Conservation (phyloP, 2,113 vertebrate genomes). For the Apteryx owenii region DNA sequence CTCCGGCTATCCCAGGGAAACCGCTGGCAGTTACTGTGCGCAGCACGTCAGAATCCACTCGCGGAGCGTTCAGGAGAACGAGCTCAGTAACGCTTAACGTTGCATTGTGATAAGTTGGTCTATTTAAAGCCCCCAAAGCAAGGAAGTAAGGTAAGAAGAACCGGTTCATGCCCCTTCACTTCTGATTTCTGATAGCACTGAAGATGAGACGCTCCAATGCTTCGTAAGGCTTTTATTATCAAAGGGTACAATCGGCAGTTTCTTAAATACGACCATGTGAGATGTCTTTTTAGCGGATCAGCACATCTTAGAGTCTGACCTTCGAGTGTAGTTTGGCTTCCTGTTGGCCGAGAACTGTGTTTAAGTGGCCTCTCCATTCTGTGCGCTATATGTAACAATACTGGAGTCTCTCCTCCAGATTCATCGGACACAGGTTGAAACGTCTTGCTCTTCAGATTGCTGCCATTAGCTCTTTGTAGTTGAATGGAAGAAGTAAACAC, state of each 20-base stretch:
- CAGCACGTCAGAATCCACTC: rapidly evolving
- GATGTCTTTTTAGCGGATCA: not conserved
- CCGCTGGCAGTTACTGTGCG: rapidly evolving
- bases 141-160: not conserved
- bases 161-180: not conserved
- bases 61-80: not conserved
- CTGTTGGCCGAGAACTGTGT: not conserved
- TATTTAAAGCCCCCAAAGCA: not conserved
- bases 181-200: not conserved
- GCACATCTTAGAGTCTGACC: not conserved
- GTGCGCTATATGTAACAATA: not conserved
- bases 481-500: not conserved
- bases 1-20: not conserved
- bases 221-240: not conserved
- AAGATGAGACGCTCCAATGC: not conserved
- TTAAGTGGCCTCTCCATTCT: not conserved
- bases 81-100: not conserved
- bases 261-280: not conserved
- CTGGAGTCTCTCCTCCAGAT: not conserved
- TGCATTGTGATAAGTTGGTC: not conserved
- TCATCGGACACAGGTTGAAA: not conserved
- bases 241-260: not conserved
- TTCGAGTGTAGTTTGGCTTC: not conserved
- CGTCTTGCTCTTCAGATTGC: not conserved
- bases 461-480: not conserved